Evolutionary conservation across 2,888 invertebrate species (phyloP), one percentile per base, ranked within the genome.

Genomic region (Ornithoptera priamus): DNA sequence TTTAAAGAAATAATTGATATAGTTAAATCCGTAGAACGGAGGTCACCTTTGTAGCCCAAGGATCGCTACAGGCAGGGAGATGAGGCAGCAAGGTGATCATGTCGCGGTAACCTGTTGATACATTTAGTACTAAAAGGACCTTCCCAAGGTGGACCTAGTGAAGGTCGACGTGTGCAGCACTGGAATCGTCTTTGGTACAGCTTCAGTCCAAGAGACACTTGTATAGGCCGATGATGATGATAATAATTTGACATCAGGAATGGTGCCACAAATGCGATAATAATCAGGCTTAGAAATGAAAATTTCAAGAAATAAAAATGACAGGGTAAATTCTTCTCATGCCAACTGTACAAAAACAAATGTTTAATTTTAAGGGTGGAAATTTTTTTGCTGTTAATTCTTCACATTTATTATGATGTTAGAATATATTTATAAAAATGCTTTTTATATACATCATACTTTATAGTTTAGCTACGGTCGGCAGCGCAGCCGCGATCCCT

Each of bases 361-460:
- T 57, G 7, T 58, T 22, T 15, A 12, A 46, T 56, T 56, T 56
- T 20, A n/a, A 20, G n/a, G n/a, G 2, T 6, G 8, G 1, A 6
- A 20, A 56, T 10, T 56, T 58, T 12, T 58, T 20, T n/a, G 8
- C 57, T 53, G n/a, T 7, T n/a, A 15, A 58, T 0, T 58, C 10
- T 20, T n/a, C 6, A 57, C 22, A 8, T 57, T 7, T 58, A 58
- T 10, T 22, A 22, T 15, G 12, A 12, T 22, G 22, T 58, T 56
- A 56, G 15, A 42, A 42, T 24, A 50, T 46, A 59, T 59, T 60
- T 65, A 42, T 17, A 46, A 17, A 30, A 15, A 58, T 30, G 50
- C 42, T 42, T 62, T 67, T 68, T 46, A 58, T 65, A 42, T 30
- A 61, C 60, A 66, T 18, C 42, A 65, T 65, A 42, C 59, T 42